Evolutionary conservation across 2,113 vertebrate species (phyloP), one percentile per base, ranked within the genome.

Genomic region (Zonotrichia leucophrys): DNA sequence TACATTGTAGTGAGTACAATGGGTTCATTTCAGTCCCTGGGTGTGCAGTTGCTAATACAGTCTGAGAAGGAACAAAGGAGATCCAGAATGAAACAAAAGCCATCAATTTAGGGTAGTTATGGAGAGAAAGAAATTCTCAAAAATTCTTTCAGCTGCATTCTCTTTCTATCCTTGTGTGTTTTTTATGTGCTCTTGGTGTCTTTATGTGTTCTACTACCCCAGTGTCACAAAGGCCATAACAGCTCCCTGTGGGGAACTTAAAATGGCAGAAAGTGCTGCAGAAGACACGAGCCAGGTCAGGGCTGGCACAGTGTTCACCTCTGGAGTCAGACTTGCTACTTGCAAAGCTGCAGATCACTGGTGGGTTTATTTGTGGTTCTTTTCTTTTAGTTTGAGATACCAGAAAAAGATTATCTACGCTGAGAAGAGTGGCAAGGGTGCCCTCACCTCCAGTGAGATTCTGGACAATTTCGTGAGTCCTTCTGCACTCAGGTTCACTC

Each of bases 121-220:
- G 21, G 22, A 55, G 35, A 52, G 27, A 90, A 82, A 28, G 35
- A 72, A 24, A 16, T 75, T 60, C 60, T 55, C 22, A 58, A 15
- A 78, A 64, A 68, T 35, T 46, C 22, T 55, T 89, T 37, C 17
- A 37, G 41, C 39, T 75, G 23, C 62, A 49, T 87, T 58, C 30
- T 37, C 47, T 44, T 88, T 25, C 22, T 78, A 1, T 75, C 64
- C 30, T 52, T 63, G 13, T 44, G 12, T 1, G 0, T 1, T 58
- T 70, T 89, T 56, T 35, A 28, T 58, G 55, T 41, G 30, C 23
- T 83, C 3, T 39, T 74, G 19, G 6, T 87, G 50, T 75, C 42
- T 81, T 91, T 75, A 27, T 12, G 16, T 55, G 64, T 79, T 87
- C 62, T 63, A 5, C 66, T 39, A 27, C 28, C 30, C 30, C 52